These are phyloP conservation scores for Gymnocheta viridis DNA, from an alignment of 2,888 invertebrate species.

Conservation along the genomic window DNA sequence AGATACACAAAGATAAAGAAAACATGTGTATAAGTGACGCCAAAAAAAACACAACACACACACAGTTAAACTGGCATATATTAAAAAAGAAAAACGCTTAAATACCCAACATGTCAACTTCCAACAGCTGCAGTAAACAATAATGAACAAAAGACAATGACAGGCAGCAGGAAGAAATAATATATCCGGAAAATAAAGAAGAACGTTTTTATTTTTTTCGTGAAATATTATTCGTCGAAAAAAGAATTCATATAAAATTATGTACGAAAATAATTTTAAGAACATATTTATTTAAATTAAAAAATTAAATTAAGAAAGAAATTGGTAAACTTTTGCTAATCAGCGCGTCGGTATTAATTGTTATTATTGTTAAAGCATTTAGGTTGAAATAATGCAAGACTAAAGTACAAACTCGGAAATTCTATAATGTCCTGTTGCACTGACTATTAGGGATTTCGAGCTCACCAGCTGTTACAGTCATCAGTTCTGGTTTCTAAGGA, in stretches of 20 bases:
- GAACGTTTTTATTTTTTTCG: neutral
- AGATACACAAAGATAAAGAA: conserved; percentile 5
- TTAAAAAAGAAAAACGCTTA: conserved; percentile 44
- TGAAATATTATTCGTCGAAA: neutral
- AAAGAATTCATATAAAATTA: neutral
- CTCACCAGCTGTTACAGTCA: no score
- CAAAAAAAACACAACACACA: neutral
- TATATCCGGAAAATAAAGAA: neutral
- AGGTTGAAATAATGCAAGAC: no score
- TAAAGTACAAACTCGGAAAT: no score
- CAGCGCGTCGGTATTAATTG: no score
- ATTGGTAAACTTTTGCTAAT: no score
- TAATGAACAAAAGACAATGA: conserved; percentile 55
- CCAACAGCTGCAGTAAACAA: conserved; percentile 52
- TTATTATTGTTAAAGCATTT: no score
- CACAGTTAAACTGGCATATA: conserved; percentile 6
- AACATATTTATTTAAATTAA: neutral
- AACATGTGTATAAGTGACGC: conserved; percentile 1
- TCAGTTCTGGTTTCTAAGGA: no score
- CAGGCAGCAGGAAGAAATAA: conserved; percentile 40
- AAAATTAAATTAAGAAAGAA: no score
- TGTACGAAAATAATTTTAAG: neutral
- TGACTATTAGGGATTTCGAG: no score
- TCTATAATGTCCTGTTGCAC: no score
- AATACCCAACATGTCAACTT: conserved; percentile 54